Conservation (phyloP, 2,113 vertebrate genomes). For the Peromyscus maniculatus region DNA sequence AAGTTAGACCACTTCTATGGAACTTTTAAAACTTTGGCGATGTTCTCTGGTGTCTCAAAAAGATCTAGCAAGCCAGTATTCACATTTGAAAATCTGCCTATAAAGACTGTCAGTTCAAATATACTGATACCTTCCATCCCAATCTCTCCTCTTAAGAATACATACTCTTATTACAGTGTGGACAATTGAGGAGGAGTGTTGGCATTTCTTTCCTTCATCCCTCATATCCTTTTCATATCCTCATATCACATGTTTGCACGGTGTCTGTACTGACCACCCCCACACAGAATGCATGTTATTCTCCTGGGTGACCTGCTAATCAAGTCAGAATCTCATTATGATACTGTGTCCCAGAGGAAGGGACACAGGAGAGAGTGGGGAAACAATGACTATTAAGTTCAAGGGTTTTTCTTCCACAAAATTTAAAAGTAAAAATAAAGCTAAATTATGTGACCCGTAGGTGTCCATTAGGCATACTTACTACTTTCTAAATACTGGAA, state of each 20-base stretch:
- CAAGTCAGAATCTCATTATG: conserved; percentile 1
- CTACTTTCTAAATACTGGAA: background rate
- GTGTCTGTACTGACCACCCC: background rate
- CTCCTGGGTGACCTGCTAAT: background rate
- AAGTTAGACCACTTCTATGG: background rate
- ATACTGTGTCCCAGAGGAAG: background rate
- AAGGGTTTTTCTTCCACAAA: conserved; percentile 3
- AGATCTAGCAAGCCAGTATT: background rate
- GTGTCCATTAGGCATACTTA: background rate
- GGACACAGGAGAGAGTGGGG: background rate
- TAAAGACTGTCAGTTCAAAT: background rate
- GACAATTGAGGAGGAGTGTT: background rate
- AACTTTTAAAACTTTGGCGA: background rate
- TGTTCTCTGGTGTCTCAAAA: conserved; percentile 25
- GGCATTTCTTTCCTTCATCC: background rate
- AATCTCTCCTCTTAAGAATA: background rate
- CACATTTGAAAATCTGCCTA: background rate
- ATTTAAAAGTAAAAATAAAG: background rate
- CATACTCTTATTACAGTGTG: background rate
- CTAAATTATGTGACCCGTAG: background rate
- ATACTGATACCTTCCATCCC: background rate
- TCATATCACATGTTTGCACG: background rate
- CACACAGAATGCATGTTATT: background rate
- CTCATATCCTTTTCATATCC: background rate
- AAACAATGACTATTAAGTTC: background rate